phyloP scores from a whole-genome alignment of 2,888 invertebrate genomes.

The Latheticus oryzae region DNA sequence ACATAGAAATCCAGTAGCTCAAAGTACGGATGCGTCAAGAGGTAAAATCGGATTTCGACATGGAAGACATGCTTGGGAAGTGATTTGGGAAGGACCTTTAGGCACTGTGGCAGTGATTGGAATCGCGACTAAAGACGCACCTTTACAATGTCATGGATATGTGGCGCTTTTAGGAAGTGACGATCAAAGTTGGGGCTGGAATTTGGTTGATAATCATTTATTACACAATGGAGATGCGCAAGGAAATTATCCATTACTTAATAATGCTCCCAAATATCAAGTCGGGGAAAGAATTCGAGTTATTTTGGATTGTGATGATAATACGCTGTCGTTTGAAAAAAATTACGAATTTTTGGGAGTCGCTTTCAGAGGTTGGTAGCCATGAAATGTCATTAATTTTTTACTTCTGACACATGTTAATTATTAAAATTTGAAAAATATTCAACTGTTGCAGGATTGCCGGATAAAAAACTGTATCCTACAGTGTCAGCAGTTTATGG shows the following conservation, averaged over 20 bases:
- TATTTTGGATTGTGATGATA: slow-evolving; percentile 97
- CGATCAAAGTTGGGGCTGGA: slow-evolving; percentile 99
- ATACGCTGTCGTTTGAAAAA: slow-evolving; percentile 96
- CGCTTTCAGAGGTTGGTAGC: slow-evolving; percentile 85
- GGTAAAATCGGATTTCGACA: slow-evolving; percentile 90
- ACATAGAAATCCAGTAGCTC: slow-evolving; percentile 98
- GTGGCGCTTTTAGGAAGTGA: slow-evolving; percentile 94
- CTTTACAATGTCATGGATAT: slow-evolving; percentile 94
- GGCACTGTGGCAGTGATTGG: slow-evolving; percentile 99
- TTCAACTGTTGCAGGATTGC: slow-evolving; percentile 76
- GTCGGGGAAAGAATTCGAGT: slow-evolving; percentile 97
- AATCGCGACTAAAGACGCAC: slow-evolving; percentile 93
- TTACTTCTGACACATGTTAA: background rate
- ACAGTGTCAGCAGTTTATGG: slow-evolving; percentile 99
- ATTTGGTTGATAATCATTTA: slow-evolving; percentile 96
- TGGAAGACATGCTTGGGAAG: slow-evolving; percentile 97
- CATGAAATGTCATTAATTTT: slow-evolving; percentile 4
- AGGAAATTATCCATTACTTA: slow-evolving; percentile 92
- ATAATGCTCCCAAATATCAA: slow-evolving; percentile 98
- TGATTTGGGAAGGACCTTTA: slow-evolving; percentile 97
- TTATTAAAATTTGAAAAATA: slow-evolving; percentile 6
- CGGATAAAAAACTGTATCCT: slow-evolving; percentile 92
- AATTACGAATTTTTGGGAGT: slow-evolving; percentile 98
- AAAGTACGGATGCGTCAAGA: slow-evolving; percentile 95
- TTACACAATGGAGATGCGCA: slow-evolving; percentile 96